These are phyloP conservation scores for Petrolisthes cinctipes DNA, from an alignment of 2,888 invertebrate species.

Conservation along the genomic window DNA sequence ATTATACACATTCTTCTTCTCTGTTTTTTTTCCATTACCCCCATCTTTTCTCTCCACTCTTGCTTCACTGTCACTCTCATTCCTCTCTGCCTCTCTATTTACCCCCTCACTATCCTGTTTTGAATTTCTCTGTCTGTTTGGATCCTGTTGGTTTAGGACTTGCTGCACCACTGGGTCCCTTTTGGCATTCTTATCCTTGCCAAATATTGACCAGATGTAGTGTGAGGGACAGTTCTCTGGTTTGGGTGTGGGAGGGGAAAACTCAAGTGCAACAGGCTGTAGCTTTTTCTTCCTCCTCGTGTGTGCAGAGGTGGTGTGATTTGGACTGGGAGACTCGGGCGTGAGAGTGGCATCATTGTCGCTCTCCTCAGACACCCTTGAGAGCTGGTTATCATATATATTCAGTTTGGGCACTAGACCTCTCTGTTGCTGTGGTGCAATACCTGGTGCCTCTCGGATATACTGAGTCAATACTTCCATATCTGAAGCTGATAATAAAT, in stretches of 20 bases:
- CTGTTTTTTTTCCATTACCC: not conserved
- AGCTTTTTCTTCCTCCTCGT: not conserved
- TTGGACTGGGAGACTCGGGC: not conserved
- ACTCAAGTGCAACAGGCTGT: slow-evolving; percentile 32
- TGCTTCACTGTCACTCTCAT: not conserved
- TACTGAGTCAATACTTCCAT: slow-evolving; percentile 39
- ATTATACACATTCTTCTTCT: not conserved
- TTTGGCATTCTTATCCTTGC: slow-evolving; percentile 27
- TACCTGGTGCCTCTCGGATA: not conserved
- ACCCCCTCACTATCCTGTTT: not conserved
- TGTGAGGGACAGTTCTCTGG: slow-evolving; percentile 31
- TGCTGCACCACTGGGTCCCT: not conserved
- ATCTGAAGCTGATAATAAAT: slow-evolving; percentile 42
- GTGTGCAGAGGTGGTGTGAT: not conserved
- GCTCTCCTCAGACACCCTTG: not conserved
- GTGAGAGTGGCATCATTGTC: not conserved
- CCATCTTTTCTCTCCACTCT: too few relatives aligned
- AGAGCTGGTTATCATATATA: not conserved
- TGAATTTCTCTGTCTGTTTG: not conserved
- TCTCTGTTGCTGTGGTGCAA: not conserved
- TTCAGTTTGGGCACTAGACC: not conserved
- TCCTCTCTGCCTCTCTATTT: not conserved
- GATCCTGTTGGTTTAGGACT: not conserved
- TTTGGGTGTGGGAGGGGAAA: slow-evolving; percentile 41
- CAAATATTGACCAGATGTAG: slow-evolving; percentile 54